These are phyloP conservation scores for Aporophyla nigra DNA, from an alignment of 2,888 invertebrate genomes.

Conservation along the genomic window DNA sequence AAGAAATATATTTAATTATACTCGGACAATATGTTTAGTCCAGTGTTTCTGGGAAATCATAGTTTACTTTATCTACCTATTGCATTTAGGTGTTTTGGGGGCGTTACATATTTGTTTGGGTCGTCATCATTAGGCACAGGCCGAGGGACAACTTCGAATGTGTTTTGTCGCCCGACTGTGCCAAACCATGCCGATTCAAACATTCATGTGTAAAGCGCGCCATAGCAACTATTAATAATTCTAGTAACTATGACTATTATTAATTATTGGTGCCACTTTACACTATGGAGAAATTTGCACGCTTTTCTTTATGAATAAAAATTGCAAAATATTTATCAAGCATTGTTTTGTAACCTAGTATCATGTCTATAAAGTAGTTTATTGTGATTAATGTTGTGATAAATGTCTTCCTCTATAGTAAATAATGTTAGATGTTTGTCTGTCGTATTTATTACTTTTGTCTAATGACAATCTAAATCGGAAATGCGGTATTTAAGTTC, in stretches of 20 bases:
- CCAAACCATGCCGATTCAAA: neutral
- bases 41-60: constrained; percentile 61
- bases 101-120: neutral
- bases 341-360: neutral
- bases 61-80: constrained; percentile 54
- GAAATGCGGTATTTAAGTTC: constrained; percentile 5
- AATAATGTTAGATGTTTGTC: neutral
- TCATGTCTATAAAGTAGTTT: constrained; percentile 14
- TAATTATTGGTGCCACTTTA: constrained; percentile 53
- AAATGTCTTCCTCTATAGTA: constrained; percentile 31
- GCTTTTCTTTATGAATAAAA: neutral
- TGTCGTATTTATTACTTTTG: neutral
- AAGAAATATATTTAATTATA: constrained; percentile 57
- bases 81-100: constrained; percentile 70
- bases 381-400: constrained; percentile 14
- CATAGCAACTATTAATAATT: constrained; percentile 60
- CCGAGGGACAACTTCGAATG: neutral
- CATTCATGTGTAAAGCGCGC: neutral
- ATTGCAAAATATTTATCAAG: constrained; percentile 7
- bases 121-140: neutral
- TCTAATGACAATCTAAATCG: neutral
- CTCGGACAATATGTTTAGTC: constrained; percentile 48
- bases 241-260: constrained; percentile 46
- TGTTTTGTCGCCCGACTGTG: neutral
- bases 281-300: constrained; percentile 11